Evolutionary conservation across 2,797 vertebrate species (phyloP).

Genomic region (Cyprinodon diabolis): DNA sequence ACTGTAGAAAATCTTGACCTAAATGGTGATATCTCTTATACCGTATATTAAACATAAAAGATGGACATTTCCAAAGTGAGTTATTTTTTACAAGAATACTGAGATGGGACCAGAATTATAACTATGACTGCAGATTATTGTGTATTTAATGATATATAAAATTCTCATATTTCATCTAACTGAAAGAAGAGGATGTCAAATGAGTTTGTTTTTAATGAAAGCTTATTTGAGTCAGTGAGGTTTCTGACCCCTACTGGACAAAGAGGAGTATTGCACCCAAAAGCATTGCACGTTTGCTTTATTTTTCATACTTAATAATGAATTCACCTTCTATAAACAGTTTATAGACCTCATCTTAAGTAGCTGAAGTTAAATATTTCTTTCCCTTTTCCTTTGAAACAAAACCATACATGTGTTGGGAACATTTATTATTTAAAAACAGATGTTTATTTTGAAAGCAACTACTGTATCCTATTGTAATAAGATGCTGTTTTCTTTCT

Average conservation of each 20-base stretch:
- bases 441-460: slow-evolving; percentile 27
- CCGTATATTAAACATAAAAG: not conserved
- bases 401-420: slow-evolving; percentile 19
- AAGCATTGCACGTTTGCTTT: not conserved
- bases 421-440: slow-evolving; percentile 37
- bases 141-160: not conserved
- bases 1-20: slow-evolving; percentile 11
- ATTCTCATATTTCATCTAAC: not conserved
- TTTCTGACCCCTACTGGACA: not conserved
- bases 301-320: not conserved
- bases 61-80: not conserved
- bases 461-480: slow-evolving; percentile 19
- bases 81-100: not conserved
- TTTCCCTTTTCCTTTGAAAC: slow-evolving; percentile 11
- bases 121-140: not conserved
- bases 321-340: not conserved
- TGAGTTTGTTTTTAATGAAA: not conserved
- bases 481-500: slow-evolving; percentile 15
- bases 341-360: slow-evolving; percentile 1
- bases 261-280: not conserved
- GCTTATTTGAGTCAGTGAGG: not conserved
- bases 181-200: not conserved
- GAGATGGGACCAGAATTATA: not conserved
- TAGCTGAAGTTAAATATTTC: not conserved
- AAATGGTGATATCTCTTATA: not conserved